Evolutionary conservation across 2,888 invertebrate genomes (phyloP).

Genomic region (Alviniconcha strummeri): DNA sequence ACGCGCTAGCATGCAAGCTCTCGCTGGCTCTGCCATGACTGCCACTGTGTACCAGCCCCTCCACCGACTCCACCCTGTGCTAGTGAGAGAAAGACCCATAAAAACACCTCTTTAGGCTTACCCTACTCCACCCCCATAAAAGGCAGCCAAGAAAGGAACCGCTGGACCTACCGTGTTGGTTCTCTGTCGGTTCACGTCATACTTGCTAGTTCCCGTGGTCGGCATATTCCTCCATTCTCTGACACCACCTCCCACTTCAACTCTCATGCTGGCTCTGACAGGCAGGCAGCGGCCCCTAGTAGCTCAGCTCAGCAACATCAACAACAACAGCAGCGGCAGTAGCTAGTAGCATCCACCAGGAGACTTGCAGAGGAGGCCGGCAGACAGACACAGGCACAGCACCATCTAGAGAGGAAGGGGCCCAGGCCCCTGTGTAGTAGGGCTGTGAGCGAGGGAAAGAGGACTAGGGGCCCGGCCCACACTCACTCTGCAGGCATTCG

Average conservation of each 20-base stretch:
- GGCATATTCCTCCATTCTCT: constrained; percentile 58
- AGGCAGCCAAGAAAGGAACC: background rate
- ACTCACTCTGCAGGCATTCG: too few relatives aligned
- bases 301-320: background rate
- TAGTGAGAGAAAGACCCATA: background rate
- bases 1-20: too few relatives aligned
- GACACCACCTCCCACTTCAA: constrained; percentile 51
- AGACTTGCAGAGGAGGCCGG: background rate
- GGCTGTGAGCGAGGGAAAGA: background rate
- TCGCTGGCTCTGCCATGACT: too few relatives aligned
- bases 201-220: constrained; percentile 47
- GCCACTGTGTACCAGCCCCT: too few relatives aligned
- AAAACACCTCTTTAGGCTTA: background rate
- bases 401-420: background rate
- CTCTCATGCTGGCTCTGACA: constrained; percentile 51
- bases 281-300: background rate
- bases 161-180: constrained; percentile 20
- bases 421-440: background rate
- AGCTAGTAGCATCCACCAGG: background rate
- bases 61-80: background rate
- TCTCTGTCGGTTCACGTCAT: constrained; percentile 20
- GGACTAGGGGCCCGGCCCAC: too few relatives aligned
- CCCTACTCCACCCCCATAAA: background rate
- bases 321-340: background rate
- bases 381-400: background rate